Evolutionary conservation across 2,888 invertebrate species (phyloP).

Genomic region (Mesorhabditis belari): DNA sequence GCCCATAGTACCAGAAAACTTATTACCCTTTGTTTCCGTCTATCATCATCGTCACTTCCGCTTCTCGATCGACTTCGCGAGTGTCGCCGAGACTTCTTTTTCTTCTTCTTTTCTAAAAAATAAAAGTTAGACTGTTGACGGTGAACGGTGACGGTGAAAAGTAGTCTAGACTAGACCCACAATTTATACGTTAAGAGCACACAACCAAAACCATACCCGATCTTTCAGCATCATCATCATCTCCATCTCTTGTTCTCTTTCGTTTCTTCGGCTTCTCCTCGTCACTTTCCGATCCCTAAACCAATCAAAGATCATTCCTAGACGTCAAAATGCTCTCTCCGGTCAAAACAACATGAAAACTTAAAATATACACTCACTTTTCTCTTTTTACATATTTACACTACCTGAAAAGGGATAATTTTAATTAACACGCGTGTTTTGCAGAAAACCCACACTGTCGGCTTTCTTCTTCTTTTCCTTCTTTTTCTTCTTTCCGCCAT

Average conservation of each 20-base stretch:
- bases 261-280: slow-evolving; percentile 15
- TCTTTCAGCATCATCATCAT: slow-evolving; percentile 17
- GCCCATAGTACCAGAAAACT: too few species aligned
- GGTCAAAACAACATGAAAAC: not conserved
- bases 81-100: slow-evolving; percentile 14
- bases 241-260: slow-evolving; percentile 21
- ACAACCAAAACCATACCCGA: not conserved
- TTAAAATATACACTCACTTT: not conserved
- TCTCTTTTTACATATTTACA: not conserved
- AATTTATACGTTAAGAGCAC: not conserved
- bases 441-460: slow-evolving; percentile 15
- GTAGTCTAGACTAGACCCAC: too few species aligned
- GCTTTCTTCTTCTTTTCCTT: slow-evolving; percentile 38
- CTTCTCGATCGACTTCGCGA: slow-evolving; percentile 6
- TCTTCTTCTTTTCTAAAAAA: not conserved
- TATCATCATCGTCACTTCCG: slow-evolving; percentile 10
- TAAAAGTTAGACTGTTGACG: too few species aligned
- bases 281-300: slow-evolving; percentile 24
- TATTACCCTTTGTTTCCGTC: too few species aligned
- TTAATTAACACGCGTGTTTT: too few species aligned
- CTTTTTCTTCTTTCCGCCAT: slow-evolving; percentile 13
- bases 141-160: too few species aligned
- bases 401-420: not conserved
- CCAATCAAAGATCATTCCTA: too few species aligned
- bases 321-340: not conserved